phyloP scores from a whole-genome alignment of 2,888 invertebrate genomes.

The Slavum lentiscoides region DNA sequence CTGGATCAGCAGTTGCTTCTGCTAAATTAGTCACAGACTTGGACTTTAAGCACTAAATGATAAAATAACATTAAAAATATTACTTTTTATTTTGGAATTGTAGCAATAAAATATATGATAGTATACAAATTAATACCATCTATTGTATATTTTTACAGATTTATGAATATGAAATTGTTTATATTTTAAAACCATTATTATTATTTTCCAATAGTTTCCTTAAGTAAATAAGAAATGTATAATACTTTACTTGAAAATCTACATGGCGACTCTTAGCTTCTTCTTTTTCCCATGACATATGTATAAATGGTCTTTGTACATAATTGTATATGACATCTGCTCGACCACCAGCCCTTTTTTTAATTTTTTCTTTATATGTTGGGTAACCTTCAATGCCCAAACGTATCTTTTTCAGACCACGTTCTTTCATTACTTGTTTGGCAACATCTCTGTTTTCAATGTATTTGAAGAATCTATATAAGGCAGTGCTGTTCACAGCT shows the following conservation, averaged over 20 bases:
- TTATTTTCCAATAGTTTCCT: too few species aligned
- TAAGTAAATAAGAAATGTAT: background rate
- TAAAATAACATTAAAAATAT: background rate
- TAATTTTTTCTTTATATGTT: constrained; percentile 98
- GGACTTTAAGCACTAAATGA: constrained; percentile 88
- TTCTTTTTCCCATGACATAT: constrained; percentile 99
- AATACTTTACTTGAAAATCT: constrained; percentile 71
- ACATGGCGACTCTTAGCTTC: constrained; percentile 98
- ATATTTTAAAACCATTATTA: too few species aligned
- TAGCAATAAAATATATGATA: too few species aligned
- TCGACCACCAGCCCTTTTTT: constrained; percentile 89
- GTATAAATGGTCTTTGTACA: constrained; percentile 97
- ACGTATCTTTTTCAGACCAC: constrained; percentile 97
- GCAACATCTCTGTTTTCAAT: constrained; percentile 99
- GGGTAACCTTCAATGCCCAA: constrained; percentile 99
- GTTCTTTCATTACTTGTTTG: constrained; percentile 97
- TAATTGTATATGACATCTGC: constrained; percentile 99
- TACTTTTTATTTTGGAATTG: background rate
- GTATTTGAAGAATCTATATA: constrained; percentile 98
- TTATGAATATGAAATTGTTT: too few species aligned
- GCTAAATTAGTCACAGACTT: constrained; percentile 96
- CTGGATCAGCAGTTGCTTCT: constrained; percentile 91
- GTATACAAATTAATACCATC: too few species aligned
- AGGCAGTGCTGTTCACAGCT: constrained; percentile 91
- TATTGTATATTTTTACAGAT: too few species aligned